Evolutionary conservation across 2,113 vertebrate genomes (phyloP), one percentile per base, ranked within the genome.

Genomic region (Columba janthina): DNA sequence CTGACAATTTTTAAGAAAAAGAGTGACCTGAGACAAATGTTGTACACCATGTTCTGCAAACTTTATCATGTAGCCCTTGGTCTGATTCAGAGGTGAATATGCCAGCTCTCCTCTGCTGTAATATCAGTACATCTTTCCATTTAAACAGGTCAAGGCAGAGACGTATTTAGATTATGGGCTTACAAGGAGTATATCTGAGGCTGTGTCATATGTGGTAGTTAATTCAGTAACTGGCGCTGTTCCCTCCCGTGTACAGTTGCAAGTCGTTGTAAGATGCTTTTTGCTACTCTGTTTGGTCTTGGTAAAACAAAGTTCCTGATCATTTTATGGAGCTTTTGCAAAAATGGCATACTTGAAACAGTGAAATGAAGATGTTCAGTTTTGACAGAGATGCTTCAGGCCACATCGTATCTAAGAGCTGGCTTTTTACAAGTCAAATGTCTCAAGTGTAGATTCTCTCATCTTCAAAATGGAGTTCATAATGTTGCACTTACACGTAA

Each of bases 371-470:
- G 44, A 28, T 72, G 34, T 26, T 82, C 7, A 12, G 15, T 56
- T 89, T 91, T 87, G 26, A 10, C 29, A 81, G 65, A 84, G 61
- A 29, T 61, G 11, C 15, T 42, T 80, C 42, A 78, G 46, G 42
- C 17, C 12, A 4, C 8, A 3, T 62, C 0, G 0, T 32, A 1
- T 73, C 10, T 56, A 66, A 66, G 16, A 77, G 15, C 1, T 70
- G n/a, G 12, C 12, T 73, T 2, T 84, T 84, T 80, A 20, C n/a
- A 44, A 62, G 38, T 56, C 40, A 65, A 1, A 6, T 44, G 50
- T 65, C 72, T 19, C 74, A 75, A 34, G 4, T 2, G 0, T 42
- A 38, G 40, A 42, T 84, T 81, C 31, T 73, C 28, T 67, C 8
- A 7, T 73, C 36, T 61, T 94, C 75, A 54, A 36, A 58, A 22